Evolutionary conservation across 2,113 vertebrate species (phyloP).

Genomic region (Clinocottus analis): DNA sequence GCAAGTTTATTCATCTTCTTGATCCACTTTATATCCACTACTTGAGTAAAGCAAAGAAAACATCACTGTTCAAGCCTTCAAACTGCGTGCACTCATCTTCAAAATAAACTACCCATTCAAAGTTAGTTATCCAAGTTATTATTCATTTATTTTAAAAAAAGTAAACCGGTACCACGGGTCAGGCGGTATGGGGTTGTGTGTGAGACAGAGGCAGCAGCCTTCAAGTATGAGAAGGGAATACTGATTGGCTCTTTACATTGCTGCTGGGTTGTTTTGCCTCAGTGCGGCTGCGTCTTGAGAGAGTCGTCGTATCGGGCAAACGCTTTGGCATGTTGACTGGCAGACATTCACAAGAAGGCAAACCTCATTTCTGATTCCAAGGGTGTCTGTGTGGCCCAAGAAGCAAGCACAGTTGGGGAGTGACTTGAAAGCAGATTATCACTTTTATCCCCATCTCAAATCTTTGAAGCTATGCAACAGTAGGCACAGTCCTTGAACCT

Average conservation of each 20-base stretch:
- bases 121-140: background rate
- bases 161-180: background rate
- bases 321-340: constrained; percentile 51
- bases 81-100: background rate
- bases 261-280: constrained; percentile 29
- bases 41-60: background rate
- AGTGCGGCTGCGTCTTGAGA: constrained; percentile 42
- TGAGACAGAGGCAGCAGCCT: constrained; percentile 29
- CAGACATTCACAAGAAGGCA: constrained; percentile 54
- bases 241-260: constrained; percentile 44
- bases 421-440: constrained; percentile 77
- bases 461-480: constrained; percentile 74
- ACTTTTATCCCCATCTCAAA: constrained; percentile 64
- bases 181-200: constrained; percentile 11
- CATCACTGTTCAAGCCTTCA: background rate
- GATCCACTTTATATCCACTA: background rate
- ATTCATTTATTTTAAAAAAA: background rate
- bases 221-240: constrained; percentile 55
- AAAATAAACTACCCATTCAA: background rate
- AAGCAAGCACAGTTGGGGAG: constrained; percentile 56
- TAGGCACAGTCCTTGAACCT: constrained; percentile 72
- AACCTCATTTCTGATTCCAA: constrained; percentile 59
- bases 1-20: background rate
- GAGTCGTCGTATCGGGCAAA: constrained; percentile 54
- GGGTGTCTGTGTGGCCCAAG: constrained; percentile 58